Conservation (phyloP, 2,888 invertebrate genomes). For the Fabriciana adippe region DNA sequence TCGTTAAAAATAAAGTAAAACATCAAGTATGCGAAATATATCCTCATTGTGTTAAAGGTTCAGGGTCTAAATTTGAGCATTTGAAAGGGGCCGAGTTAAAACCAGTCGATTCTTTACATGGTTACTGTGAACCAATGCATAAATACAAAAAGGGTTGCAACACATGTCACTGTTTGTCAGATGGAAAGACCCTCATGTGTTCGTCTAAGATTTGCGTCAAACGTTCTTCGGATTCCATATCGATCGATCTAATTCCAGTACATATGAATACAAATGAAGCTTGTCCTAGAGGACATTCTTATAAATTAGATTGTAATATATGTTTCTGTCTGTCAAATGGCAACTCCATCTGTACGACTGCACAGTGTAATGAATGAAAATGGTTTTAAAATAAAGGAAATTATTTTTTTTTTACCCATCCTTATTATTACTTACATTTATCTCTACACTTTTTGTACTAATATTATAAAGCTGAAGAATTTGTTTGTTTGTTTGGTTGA, state of each 20-base stretch:
- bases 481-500: too few relatives aligned
- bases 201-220: conserved; percentile 49
- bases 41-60: conserved; percentile 39
- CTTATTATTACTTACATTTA: neutral
- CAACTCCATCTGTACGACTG: conserved; percentile 64
- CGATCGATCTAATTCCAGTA: conserved; percentile 59
- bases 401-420: neutral
- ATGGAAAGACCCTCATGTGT: conserved; percentile 59
- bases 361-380: conserved; percentile 46
- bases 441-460: neutral
- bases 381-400: neutral
- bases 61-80: conserved; percentile 6
- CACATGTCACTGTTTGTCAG: conserved; percentile 57
- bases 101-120: conserved; percentile 48
- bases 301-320: conserved; percentile 62
- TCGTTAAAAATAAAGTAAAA: conserved; percentile 42
- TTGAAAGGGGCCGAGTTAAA: neutral
- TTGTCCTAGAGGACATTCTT: conserved; percentile 59
- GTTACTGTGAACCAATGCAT: conserved; percentile 64
- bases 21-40: conserved; percentile 53
- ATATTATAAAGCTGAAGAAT: too few relatives aligned
- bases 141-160: conserved; percentile 60
- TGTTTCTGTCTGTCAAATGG: conserved; percentile 66
- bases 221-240: conserved; percentile 39
- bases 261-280: conserved; percentile 44